Evolutionary conservation across 37 sponge, comb jelly and placozoan species (phyloP).

Genomic region (Mnemiopsis leidyi): DNA sequence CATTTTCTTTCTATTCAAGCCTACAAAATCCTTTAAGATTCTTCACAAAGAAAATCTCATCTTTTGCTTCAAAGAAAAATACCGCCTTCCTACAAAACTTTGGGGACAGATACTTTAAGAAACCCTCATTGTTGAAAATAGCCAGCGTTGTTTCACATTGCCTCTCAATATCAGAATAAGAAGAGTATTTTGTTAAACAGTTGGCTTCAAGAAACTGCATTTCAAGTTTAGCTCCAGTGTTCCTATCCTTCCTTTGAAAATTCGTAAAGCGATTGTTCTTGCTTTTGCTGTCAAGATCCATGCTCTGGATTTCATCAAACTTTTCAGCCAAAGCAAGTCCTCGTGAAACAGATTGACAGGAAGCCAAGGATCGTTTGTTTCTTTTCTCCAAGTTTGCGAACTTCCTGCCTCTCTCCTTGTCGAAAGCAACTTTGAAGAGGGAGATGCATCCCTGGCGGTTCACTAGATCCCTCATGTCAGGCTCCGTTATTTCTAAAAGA

Average conservation of each 20-base stretch:
- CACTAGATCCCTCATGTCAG: background rate
- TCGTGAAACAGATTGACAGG: background rate
- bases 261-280: slow-evolving; percentile 1
- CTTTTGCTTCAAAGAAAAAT: background rate
- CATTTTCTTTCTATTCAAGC: background rate
- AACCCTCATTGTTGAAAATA: background rate
- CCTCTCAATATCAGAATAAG: background rate
- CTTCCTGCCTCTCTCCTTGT: background rate
- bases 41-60: background rate
- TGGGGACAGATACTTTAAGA: background rate
- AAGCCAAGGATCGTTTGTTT: background rate
- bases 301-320: background rate
- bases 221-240: background rate
- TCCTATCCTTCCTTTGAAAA: slow-evolving; percentile 31
- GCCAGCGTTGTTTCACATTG: background rate
- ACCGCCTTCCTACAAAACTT: background rate
- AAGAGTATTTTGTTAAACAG: background rate
- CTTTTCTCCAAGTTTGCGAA: background rate
- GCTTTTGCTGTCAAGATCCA: background rate
- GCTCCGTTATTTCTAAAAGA: background rate
- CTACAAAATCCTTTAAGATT: slow-evolving; percentile 47
- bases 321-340: slow-evolving; percentile 6
- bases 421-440: background rate
- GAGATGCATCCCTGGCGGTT: background rate
- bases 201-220: background rate